A percentile compares a stretch with the other conserved stretches of the same genome.
Evolutionary conservation across 2,888 invertebrate genomes (phyloP).

Genomic region (Atrina japonica): DNA sequence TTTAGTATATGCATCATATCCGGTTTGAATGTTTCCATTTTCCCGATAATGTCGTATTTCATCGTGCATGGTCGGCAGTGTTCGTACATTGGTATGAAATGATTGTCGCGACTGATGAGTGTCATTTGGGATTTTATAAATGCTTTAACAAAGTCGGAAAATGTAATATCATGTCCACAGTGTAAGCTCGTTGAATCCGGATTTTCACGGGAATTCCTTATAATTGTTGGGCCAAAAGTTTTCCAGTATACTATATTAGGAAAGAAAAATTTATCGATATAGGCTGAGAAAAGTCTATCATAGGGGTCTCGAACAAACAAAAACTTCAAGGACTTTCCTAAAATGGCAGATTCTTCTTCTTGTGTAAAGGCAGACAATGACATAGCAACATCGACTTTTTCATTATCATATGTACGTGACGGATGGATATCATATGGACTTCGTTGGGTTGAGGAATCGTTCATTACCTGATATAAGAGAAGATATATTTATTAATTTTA

Average conservation of each 20-base stretch:
- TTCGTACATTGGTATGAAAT: conserved; percentile 55
- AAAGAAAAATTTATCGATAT: conserved; percentile 58
- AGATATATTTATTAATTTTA: no score
- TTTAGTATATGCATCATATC: conserved; percentile 50
- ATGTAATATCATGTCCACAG: conserved; percentile 58
- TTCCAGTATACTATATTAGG: conserved; percentile 55
- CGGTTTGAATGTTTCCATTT: conserved; percentile 53
- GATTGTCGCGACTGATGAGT: conserved; percentile 44
- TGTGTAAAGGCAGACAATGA: no score
- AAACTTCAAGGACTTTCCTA: conserved; percentile 32
- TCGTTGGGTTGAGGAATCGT: no score
- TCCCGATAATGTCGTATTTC: conserved; percentile 53
- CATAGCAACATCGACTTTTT: no score
- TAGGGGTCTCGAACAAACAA: conserved; percentile 58
- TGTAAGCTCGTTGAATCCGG: conserved; percentile 20
- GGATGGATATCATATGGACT: no score
- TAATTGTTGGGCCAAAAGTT: conserved; percentile 37
- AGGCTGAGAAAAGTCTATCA: conserved; percentile 55
- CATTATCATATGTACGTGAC: no score
- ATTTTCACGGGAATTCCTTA: conserved; percentile 28
- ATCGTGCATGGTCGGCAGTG: conserved; percentile 58
- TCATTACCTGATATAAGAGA: no score
- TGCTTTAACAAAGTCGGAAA: conserved; percentile 53
- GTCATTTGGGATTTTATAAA: conserved; percentile 38
- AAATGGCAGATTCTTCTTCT: no score